phyloP scores from a whole-genome alignment of 2,888 invertebrate genomes.

The Eustalomyia histrio region DNA sequence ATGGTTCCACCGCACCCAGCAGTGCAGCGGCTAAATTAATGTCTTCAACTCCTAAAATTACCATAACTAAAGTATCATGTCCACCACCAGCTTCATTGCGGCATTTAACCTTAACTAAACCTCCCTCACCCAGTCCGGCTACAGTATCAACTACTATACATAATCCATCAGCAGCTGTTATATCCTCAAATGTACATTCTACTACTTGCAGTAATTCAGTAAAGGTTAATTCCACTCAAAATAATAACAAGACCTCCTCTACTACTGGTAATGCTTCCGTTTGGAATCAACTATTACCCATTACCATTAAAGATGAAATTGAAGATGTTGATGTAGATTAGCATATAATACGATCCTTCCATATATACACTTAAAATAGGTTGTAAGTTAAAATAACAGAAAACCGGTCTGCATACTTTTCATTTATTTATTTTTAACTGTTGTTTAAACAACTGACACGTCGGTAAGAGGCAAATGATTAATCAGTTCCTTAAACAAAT shows the following conservation, averaged over 20 bases:
- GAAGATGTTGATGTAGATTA: constrained; percentile 64
- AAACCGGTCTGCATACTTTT: no score
- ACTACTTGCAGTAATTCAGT: constrained; percentile 40
- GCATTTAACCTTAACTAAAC: constrained; percentile 45
- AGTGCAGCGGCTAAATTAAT: constrained; percentile 55
- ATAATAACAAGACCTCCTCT: background rate
- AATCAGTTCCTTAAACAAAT: no score
- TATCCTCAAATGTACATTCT: constrained; percentile 54
- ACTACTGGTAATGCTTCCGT: constrained; percentile 26
- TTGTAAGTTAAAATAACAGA: no score
- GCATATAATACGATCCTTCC: background rate
- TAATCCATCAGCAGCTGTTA: constrained; percentile 30
- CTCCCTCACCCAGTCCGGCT: constrained; percentile 52
- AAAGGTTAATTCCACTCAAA: constrained; percentile 2
- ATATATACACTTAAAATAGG: no score
- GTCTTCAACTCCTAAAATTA: constrained; percentile 57
- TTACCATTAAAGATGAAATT: constrained; percentile 63
- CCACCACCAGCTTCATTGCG: constrained; percentile 60
- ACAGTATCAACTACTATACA: constrained; percentile 60
- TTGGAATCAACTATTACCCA: constrained; percentile 60
- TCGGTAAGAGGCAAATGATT: no score
- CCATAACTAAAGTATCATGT: constrained; percentile 57
- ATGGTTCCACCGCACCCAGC: constrained; percentile 32
- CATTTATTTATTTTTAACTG: no score
- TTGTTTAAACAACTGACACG: no score